phyloP scores from a whole-genome alignment of 2,113 vertebrate species.

The Rhynchopsitta pachyrhyncha region DNA sequence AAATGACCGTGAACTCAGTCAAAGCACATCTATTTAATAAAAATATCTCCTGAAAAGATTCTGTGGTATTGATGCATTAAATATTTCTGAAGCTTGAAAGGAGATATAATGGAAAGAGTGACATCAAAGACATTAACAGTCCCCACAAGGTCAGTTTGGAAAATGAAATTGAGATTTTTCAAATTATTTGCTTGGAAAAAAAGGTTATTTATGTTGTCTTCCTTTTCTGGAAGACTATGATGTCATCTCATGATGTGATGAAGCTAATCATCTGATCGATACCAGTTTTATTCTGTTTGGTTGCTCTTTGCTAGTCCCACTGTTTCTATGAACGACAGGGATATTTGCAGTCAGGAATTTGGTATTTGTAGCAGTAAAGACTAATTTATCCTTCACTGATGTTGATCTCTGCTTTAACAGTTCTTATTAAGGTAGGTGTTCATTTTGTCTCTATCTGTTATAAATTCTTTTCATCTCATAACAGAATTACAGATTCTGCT shows the following conservation, averaged over 20 bases:
- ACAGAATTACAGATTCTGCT: neutral
- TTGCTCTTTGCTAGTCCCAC: neutral
- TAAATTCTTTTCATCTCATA: neutral
- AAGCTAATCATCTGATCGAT: neutral
- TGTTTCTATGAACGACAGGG: neutral
- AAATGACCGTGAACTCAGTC: neutral
- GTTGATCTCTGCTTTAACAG: neutral
- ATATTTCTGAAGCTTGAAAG: constrained; percentile 1
- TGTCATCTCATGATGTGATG: neutral
- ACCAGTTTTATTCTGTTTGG: neutral
- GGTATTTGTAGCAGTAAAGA: neutral
- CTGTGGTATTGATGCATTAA: neutral
- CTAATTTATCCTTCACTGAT: neutral
- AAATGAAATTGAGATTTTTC: neutral
- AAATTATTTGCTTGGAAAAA: neutral
- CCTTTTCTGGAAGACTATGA: neutral
- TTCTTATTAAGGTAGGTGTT: neutral
- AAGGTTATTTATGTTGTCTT: neutral
- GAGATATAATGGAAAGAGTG: neutral
- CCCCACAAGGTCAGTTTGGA: neutral
- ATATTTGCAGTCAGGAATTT: neutral
- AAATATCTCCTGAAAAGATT: neutral
- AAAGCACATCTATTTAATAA: neutral
- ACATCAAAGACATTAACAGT: neutral
- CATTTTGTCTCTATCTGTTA: neutral